These are phyloP conservation scores for Formicarius rufipectus DNA, from an alignment of 2,113 vertebrate genomes.

Conservation along the genomic window DNA sequence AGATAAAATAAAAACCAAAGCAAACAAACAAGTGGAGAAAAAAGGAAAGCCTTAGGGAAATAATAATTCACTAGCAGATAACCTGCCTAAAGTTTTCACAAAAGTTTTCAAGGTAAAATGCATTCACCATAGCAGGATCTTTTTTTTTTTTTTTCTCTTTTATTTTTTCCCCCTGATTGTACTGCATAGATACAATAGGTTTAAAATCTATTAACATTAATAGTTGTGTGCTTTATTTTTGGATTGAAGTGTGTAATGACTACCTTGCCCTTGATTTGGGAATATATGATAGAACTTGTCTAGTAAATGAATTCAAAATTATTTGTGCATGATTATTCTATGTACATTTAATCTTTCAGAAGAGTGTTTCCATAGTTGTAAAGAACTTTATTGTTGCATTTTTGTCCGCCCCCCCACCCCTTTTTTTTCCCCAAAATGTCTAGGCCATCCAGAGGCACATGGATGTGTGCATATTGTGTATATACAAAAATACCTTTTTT, in stretches of 20 bases:
- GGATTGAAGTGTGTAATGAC: not conserved
- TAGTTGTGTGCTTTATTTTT: not conserved
- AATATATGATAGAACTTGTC: not conserved
- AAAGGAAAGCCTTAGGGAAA: not conserved
- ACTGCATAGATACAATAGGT: not conserved
- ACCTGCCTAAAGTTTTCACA: not conserved
- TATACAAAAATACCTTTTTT: not conserved
- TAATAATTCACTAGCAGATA: not conserved
- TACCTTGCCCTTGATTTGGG: not conserved
- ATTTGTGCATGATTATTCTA: not conserved
- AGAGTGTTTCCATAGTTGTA: not conserved
- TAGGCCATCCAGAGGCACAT: too few species aligned
- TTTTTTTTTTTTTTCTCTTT: too few species aligned
- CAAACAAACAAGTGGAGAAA: not conserved
- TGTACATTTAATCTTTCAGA: not conserved
- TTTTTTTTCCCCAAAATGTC: not conserved
- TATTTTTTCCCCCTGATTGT: too few species aligned
- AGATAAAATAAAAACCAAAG: not conserved
- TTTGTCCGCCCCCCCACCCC: too few species aligned
- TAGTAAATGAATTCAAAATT: not conserved
- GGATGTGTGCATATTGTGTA: accelerated
- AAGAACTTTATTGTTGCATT: not conserved
- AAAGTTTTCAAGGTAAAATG: not conserved
- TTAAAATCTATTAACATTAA: not conserved
- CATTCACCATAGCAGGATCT: not conserved